These are phyloP conservation scores for Willisornis vidua DNA, from an alignment of 2,113 vertebrate genomes.

Conservation along the genomic window DNA sequence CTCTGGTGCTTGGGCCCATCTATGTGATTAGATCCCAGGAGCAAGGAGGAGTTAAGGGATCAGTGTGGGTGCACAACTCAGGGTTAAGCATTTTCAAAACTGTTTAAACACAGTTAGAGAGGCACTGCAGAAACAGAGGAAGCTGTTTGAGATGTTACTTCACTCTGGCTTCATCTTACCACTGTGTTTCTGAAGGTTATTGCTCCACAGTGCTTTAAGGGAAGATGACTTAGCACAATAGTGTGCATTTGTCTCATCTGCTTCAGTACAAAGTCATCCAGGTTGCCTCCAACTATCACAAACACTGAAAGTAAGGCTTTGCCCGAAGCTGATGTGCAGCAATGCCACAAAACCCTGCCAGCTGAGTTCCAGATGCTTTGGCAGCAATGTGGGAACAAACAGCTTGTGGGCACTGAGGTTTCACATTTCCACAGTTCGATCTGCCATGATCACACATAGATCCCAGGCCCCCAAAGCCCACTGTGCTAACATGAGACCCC, in stretches of 20 bases:
- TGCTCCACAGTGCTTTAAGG: slow-evolving; percentile 37
- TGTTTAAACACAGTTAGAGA: neutral
- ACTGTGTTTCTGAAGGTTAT: slow-evolving; percentile 8
- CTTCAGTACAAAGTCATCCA: neutral
- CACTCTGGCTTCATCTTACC: slow-evolving; percentile 4
- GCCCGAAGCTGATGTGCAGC: neutral
- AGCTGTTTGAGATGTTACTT: slow-evolving; percentile 37
- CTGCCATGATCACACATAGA: neutral
- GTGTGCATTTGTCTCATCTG: neutral
- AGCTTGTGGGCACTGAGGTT: neutral
- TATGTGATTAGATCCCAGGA: neutral
- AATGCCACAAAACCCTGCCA: neutral
- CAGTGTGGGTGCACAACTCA: neutral
- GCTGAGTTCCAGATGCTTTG: neutral
- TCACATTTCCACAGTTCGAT: neutral
- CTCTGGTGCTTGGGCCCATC: neutral
- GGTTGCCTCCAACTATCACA: neutral
- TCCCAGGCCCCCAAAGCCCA: neutral
- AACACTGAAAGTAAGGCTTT: neutral
- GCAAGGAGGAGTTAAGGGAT: neutral
- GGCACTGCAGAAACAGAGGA: slow-evolving; percentile 27
- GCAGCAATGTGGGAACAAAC: neutral
- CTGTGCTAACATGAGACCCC: neutral
- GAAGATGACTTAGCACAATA: neutral
- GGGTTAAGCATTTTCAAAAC: neutral